Conservation (phyloP, 2,113 vertebrate genomes). For the Vulpes ferrilata region DNA sequence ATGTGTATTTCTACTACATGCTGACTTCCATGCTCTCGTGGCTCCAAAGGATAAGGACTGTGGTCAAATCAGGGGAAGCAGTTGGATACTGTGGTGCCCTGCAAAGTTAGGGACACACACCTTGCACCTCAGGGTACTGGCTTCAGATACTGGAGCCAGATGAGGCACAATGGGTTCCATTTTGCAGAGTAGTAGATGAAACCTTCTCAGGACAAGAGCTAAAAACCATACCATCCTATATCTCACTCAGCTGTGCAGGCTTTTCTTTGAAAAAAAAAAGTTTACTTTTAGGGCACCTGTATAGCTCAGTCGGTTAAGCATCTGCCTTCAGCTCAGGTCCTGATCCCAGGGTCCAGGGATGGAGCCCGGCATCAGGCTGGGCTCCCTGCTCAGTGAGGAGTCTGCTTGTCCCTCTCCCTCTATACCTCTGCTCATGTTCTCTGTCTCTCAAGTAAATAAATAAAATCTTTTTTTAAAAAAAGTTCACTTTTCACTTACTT, state of each 20-base stretch:
- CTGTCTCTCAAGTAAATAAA: too few species aligned
- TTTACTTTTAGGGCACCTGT: not conserved
- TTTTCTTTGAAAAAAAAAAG: not conserved
- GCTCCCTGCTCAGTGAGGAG: too few species aligned
- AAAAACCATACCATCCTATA: not conserved
- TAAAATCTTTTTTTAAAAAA: not conserved
- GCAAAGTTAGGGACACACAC: not conserved
- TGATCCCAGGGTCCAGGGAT: too few species aligned
- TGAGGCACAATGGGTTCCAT: not conserved
- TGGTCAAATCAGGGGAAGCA: not conserved
- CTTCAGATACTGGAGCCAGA: not conserved
- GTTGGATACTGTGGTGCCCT: not conserved
- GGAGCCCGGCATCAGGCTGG: too few species aligned
- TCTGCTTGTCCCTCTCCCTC: too few species aligned
- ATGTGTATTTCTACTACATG: not conserved
- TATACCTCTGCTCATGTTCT: too few species aligned
- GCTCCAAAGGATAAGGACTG: not conserved
- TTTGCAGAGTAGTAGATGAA: not conserved
- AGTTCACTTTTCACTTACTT: not conserved
- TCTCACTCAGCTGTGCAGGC: not conserved
- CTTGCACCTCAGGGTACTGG: not conserved
- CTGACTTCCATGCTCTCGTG: not conserved
- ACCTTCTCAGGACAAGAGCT: conserved; percentile 8
- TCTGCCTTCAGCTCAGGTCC: too few species aligned
- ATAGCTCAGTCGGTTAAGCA: too few species aligned